Percentiles rank a stretch among this genome's conserved stretches.
Conservation (phyloP, 2,113 vertebrate genomes). For the Malurus alboscapulatus region DNA sequence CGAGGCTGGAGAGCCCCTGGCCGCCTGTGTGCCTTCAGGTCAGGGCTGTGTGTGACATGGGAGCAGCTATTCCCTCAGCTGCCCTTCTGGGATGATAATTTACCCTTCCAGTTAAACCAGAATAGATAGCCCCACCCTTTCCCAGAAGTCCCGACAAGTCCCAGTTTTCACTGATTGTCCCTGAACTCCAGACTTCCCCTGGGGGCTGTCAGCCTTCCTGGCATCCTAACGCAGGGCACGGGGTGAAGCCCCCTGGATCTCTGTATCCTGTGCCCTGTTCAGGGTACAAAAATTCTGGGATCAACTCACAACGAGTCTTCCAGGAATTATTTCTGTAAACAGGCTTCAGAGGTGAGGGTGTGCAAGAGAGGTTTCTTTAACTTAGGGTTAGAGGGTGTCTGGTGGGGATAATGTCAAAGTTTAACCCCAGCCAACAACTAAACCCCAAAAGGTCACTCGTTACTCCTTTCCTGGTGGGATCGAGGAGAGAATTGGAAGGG, state of each 20-base stretch:
- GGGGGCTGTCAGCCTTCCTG: neutral
- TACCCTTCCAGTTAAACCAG: slow-evolving; percentile 11
- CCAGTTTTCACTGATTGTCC: neutral
- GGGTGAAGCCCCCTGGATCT: neutral
- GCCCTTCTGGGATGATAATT: neutral
- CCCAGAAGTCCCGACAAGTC: neutral
- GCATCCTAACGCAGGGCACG: rapidly evolving
- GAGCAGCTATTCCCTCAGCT: neutral
- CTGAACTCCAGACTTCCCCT: neutral
- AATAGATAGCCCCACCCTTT: slow-evolving; percentile 1
- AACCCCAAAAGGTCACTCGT: neutral
- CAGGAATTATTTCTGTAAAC: neutral
- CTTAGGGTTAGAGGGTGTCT: neutral
- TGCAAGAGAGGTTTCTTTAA: neutral
- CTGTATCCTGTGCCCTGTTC: rapidly evolving
- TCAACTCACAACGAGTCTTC: neutral
- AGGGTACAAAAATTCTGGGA: neutral
- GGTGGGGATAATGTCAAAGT: neutral
- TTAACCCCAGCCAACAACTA: neutral
- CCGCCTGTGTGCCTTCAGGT: neutral
- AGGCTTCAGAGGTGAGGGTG: neutral
- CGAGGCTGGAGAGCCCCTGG: rapidly evolving
- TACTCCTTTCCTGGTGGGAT: neutral
- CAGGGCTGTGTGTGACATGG: neutral
- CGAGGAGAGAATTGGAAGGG: neutral